Evolutionary conservation across 2,888 invertebrate genomes (phyloP), one percentile per base, ranked within the genome.

Genomic region (Hypercompe scribonia): DNA sequence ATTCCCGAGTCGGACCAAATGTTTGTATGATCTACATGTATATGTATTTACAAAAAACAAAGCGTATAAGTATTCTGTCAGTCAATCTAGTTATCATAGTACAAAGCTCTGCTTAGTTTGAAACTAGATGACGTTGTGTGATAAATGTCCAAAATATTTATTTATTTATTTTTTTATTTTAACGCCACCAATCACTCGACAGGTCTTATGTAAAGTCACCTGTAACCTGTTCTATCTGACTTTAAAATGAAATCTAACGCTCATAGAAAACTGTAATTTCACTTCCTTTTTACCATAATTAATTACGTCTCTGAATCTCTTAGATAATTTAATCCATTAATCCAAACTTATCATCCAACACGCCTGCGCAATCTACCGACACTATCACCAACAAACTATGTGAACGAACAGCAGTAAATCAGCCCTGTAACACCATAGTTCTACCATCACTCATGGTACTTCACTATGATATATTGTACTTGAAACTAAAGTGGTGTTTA

Each of bases 381-480:
- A 28, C 64, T 75, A 54, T 63, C 8, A 11, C 54, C 65, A 65
- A 39, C 24, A 46, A 75, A 72, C 74, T 71, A 71, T 66, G 65
- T 68, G 46, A 65, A 61, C 42, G 50, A 31, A 75, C 72, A 70
- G 50, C 71, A 72, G 66, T 75, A 75, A 75, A 75, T 75, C 72
- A 72, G 69, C 50, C 61, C 34, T 28, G 65, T 67, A 63, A 69
- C 71, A 63, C 69, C 69, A 75, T 72, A 72, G 71, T 75, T 75
- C 70, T 70, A 72, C 75, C 75, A 75, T 75, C 75, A 64, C 66
- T 75, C 75, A 75, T 75, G 71, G 74, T 42, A 34, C 65, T 70
- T n/a, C 58, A 70, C 76, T 33, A 70, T 77, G 76, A 77, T 72
- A 70, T 72, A 77, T 77, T 36, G 65, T 64, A 33, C 63, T 64